These are phyloP conservation scores for Dipodomys spectabilis DNA, from an alignment of 2,113 vertebrate species.

Conservation along the genomic window DNA sequence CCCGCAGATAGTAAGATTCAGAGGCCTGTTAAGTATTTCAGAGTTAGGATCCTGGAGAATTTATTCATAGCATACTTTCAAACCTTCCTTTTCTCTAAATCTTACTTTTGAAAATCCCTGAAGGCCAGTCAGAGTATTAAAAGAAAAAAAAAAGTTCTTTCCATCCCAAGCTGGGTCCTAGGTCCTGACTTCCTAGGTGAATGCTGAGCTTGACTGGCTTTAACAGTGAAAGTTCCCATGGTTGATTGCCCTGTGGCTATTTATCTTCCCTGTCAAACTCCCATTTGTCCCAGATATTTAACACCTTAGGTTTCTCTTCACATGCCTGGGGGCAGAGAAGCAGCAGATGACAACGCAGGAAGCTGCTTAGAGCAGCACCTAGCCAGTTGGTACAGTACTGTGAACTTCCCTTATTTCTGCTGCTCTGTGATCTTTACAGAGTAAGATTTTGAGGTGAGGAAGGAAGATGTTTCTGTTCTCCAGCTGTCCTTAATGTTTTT, in stretches of 20 bases:
- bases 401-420: not conserved
- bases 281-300: constrained; percentile 70
- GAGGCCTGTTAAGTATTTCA: constrained; percentile 8
- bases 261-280: constrained; percentile 40
- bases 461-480: constrained; percentile 18
- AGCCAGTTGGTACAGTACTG: not conserved
- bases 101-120: constrained; percentile 1
- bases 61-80: constrained; percentile 39
- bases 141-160: not conserved
- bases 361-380: constrained; percentile 70
- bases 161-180: not conserved
- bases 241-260: not conserved
- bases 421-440: not conserved
- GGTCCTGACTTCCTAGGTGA: not conserved
- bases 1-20: not conserved
- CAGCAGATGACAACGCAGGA: constrained; percentile 16
- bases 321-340: constrained; percentile 27
- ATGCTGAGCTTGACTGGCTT: not conserved
- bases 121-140: not conserved
- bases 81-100: constrained; percentile 21
- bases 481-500: not conserved
- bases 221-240: not conserved
- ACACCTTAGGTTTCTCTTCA: constrained; percentile 53
- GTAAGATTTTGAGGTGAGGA: not conserved
- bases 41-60: constrained; percentile 10